phyloP scores from a whole-genome alignment of 2,797 vertebrate genomes.

The Clarias pachynema region DNA sequence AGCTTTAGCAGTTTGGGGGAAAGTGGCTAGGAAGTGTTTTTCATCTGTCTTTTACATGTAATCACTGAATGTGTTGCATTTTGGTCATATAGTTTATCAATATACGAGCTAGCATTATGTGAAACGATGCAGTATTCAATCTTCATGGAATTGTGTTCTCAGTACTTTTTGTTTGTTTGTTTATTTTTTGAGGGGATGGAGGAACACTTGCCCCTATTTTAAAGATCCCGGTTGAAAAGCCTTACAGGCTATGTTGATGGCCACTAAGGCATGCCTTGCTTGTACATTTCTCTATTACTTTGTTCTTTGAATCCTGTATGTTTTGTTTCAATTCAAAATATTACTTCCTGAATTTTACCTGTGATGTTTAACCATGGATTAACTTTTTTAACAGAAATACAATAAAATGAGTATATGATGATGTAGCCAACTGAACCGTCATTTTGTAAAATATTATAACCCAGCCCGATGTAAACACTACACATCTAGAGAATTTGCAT shows the following conservation, averaged over 20 bases:
- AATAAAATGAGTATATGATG: not conserved
- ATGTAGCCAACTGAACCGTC: not conserved
- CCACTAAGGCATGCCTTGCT: constrained; percentile 2
- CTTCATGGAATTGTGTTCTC: constrained; percentile 42
- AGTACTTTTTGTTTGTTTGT: not conserved
- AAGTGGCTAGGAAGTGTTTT: not conserved
- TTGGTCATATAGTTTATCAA: not conserved
- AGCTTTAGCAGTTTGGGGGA: not conserved
- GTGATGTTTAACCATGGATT: not conserved
- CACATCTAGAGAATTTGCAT: not conserved
- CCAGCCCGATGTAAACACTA: not conserved
- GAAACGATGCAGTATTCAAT: constrained; percentile 6
- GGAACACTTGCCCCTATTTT: not conserved
- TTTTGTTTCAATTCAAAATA: constrained; percentile 14
- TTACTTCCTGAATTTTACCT: constrained; percentile 22
- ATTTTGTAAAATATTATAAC: not conserved
- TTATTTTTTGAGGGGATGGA: not conserved
- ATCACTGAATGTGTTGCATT: not conserved
- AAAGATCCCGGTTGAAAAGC: not conserved
- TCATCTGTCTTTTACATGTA: not conserved
- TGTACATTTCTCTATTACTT: not conserved
- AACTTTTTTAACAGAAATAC: not conserved
- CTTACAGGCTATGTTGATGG: not conserved
- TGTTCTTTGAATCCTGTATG: constrained; percentile 9
- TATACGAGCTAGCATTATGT: constrained; percentile 7